phyloP scores from a whole-genome alignment of 1,140 invertebrate genomes.

The Sitodiplosis mosellana region DNA sequence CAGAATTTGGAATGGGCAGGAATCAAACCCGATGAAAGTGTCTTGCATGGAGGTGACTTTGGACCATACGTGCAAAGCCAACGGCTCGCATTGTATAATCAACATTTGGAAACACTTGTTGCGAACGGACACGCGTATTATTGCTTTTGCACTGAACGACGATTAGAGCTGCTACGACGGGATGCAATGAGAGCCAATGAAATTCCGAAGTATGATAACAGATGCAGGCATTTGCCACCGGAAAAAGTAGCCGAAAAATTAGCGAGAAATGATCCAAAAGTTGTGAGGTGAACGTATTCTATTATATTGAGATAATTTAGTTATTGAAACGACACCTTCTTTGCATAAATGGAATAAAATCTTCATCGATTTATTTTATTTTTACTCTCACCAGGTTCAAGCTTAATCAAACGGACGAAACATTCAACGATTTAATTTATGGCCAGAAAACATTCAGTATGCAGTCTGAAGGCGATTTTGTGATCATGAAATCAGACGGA shows the following conservation, averaged over 20 bases:
- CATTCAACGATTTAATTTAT: conserved; percentile 57
- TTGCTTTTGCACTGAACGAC: conserved; percentile 75
- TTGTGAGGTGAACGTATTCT: conserved; percentile 32
- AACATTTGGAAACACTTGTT: conserved; percentile 45
- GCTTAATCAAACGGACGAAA: conserved; percentile 3
- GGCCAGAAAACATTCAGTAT: conserved; percentile 56
- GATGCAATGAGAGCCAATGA: conserved; percentile 54
- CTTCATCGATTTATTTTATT: conserved; percentile 2
- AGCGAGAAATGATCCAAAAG: conserved; percentile 39
- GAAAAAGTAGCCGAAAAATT: conserved; percentile 50
- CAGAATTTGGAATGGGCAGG: conserved; percentile 72
- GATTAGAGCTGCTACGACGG: conserved; percentile 66
- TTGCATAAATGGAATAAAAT: too few relatives aligned
- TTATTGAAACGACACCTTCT: background rate
- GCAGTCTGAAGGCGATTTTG: conserved; percentile 72
- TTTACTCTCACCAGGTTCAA: conserved; percentile 12
- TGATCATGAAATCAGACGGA: conserved; percentile 82
- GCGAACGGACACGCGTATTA: conserved; percentile 63
- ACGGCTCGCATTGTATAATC: conserved; percentile 50
- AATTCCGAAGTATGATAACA: conserved; percentile 84
- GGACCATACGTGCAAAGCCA: conserved; percentile 84
- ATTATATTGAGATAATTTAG: too few relatives aligned
- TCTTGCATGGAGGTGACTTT: conserved; percentile 42
- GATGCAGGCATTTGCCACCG: conserved; percentile 55
- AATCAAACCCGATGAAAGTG: conserved; percentile 77